Percentiles rank a stretch among this genome's conserved stretches.
Evolutionary conservation across 2,113 vertebrate species (phyloP).

Genomic region (human): GRCh38 chr5:61630501-61631000

Average conservation of each 20-base stretch:
- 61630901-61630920: background rate
- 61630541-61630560: too few relatives aligned
- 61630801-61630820: background rate
- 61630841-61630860: background rate
- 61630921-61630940: background rate
- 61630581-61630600: too few relatives aligned
- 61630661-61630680: too few relatives aligned
- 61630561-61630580: too few relatives aligned
- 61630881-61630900: background rate
- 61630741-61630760: background rate
- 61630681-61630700: too few relatives aligned
- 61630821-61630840: background rate
- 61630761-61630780: background rate
- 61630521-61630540: too few relatives aligned
- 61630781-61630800: background rate
- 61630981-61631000: background rate
- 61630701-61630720: too few relatives aligned
- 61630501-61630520: too few relatives aligned
- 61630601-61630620: too few relatives aligned
- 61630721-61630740: background rate
- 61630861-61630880: background rate
- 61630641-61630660: too few relatives aligned
- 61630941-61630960: background rate
- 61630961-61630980: background rate
- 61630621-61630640: too few relatives aligned